Evolutionary conservation across 2,113 vertebrate species (phyloP).

Genomic region (Ellobius talpinus): DNA sequence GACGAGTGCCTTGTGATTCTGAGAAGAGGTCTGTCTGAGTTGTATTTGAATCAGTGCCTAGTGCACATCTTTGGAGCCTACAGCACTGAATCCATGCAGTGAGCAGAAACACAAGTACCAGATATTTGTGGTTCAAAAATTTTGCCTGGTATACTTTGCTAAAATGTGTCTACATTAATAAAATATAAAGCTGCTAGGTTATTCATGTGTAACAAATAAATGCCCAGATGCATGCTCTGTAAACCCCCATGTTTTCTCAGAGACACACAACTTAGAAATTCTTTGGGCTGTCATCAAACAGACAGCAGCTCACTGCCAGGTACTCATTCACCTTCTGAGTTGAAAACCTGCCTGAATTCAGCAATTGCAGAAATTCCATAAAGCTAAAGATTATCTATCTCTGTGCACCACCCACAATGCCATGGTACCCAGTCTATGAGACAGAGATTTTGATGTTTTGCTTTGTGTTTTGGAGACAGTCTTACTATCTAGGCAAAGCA

Average conservation of each 20-base stretch:
- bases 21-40: neutral
- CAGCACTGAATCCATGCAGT: accelerated
- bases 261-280: neutral
- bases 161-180: neutral
- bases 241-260: neutral
- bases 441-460: neutral
- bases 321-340: neutral
- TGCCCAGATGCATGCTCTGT: no score
- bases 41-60: neutral
- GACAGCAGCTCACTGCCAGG: neutral
- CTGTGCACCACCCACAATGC: accelerated
- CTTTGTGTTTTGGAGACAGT: neutral
- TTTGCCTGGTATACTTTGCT: no score
- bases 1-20: neutral
- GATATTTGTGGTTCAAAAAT: neutral
- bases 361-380: neutral
- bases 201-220: neutral
- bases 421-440: neutral
- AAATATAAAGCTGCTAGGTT: neutral
- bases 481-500: neutral
- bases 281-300: neutral
- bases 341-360: neutral
- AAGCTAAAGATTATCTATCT: neutral
- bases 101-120: neutral
- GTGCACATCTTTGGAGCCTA: neutral